Evolutionary conservation across 1,140 invertebrate genomes (phyloP), one percentile per base, ranked within the genome.

Genomic region (Eueides isabella): DNA sequence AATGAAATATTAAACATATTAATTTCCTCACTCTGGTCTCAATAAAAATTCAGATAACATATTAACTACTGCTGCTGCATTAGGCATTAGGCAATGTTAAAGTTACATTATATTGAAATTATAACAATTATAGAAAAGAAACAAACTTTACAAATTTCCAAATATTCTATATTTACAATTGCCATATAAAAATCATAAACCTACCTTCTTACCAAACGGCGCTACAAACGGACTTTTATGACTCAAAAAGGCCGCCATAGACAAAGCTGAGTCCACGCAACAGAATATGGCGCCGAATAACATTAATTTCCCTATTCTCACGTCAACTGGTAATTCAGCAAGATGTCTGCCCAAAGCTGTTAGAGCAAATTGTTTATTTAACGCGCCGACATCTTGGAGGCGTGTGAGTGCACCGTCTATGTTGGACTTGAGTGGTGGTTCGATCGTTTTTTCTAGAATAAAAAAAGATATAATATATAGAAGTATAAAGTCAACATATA

Each of bases 241-340:
- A 72, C 97, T 97, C 5, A 99, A 92, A 85, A 96, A 96, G 44
- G 98, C 97, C 1, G 98, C 98, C 84, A 99, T 98, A 9, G 98
- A 99, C 0, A 99, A 93, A 0, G 98, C 96, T 1, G 98, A 98
- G 92, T 99, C 98, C 4, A 99, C 94, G 89, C 98, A 99, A 81
- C 97, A 97, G 80, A 99, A 97, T 67, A 99, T 97, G 23, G 98
- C 96, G 0, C 98, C 97, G 82, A 97, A 98, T 0, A 99, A 87
- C 92, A 99, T 96, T 83, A 99, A 94, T 93, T 98, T 98, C 19
- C 97, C 97, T 71, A 98, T 96, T 80, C 97, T 90, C 1, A 98
- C 98, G 83, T 99, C 98, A 0, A 99, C 96, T 0, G 98, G 98
- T 38, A 99, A 90, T 19, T 98, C 96, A 1, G 98, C 96, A 29